Base-by-base conservation (phyloP, 2,888 invertebrate genomes). In the Rhamnusium bicolor region DNA sequence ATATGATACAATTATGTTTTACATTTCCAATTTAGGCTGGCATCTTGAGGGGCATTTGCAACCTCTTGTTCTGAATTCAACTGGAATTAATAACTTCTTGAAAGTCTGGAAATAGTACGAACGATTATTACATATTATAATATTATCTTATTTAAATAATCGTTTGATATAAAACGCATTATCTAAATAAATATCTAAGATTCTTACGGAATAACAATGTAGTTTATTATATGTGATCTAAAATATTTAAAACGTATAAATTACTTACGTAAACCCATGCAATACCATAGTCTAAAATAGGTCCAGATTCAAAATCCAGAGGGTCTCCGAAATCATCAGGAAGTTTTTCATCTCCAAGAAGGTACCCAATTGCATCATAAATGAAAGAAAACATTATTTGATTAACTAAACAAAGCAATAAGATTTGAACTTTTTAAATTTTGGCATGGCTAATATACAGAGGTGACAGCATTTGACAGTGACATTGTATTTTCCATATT, bases 271-370 rank as follows among this genome's bases (percentile, higher is more conserved):
- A 76, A 16, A 82, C 79, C 85, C 86, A 86, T 24, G 82, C 79
- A 56, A 86, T 84, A 46, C 84, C 86, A 56, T 79, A 81, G 78
- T 85, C 85, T 12, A 85, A 71, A 60, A 85, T 76, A 51, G 83
- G 51, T 12, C 86, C 86, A 63, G 86, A 83, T 46, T 85, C 80
- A 76, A 86, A 86, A 73, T 85, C 84, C 8, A 84, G 56, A 19
- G 84, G 82, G 79, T 85, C 85, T n/a, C 80, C 82, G 7, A 76
- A 32, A 10, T 83, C 81, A 58, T 81, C 79, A 12, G 73, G 73
- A 6, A 75, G 71, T 16, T 70, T 78, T 19, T 84, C 82, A 18
- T 82, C 82, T 4, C 83, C 83, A 16, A 84, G 79, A 47, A 80
- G 69, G 63, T 77, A 75, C 32, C 81, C 84, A 49, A 84, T 82